phyloP scores from a whole-genome alignment of 2,113 vertebrate genomes.

The Rattus norvegicus region GRCr8 NC_086029.1:52719001-52719500 shows the following conservation, averaged over 20 bases:
- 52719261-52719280: constrained; percentile 69
- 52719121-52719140: not conserved
- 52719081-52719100: not conserved
- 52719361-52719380: not conserved
- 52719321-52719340: constrained; percentile 42
- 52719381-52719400: not conserved
- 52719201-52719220: constrained; percentile 47
- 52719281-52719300: constrained; percentile 55
- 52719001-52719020: not conserved
- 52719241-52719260: constrained; percentile 57
- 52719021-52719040: not conserved
- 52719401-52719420: constrained; percentile 27
- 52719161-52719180: constrained; percentile 50
- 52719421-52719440: not conserved
- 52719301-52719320: constrained; percentile 41
- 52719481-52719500: not conserved
- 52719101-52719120: constrained; percentile 44
- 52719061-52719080: not conserved
- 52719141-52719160: constrained; percentile 46
- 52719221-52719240: constrained; percentile 57
- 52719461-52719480: not conserved
- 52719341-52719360: not conserved
- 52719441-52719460: fast-evolving
- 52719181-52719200: constrained; percentile 44
- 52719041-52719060: not conserved